Evolutionary conservation across 2,888 invertebrate genomes (phyloP), one percentile per base, ranked within the genome.

Genomic region (Eucera pruinosa): DNA sequence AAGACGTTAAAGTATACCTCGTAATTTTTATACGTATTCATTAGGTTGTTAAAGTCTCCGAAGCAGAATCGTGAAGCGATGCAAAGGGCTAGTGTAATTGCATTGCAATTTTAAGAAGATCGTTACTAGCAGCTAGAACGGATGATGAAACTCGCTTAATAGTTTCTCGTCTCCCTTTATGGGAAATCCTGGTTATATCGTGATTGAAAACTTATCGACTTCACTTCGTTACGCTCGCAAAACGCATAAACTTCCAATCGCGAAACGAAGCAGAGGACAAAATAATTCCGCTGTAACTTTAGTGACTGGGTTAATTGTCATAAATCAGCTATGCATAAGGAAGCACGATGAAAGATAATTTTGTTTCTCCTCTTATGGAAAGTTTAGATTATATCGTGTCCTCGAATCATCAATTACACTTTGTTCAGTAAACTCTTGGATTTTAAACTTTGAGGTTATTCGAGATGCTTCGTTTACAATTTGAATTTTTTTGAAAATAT

Each of bases 151-250:
- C n/a, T 27, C 27, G 23, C 43, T 43, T 58, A 27, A 58, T 27
- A 43, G 27, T 43, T 58, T 27, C 27, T 41, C 18, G 25, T 27
- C 25, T 18, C 36, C 36, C 2, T 57, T 66, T 57, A 57, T 57
- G 13, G 39, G 64, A 47, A 41, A 43, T 60, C 79, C 50, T 70
- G 52, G 52, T 70, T 33, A 41, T 20, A 20, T 60, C 43, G 71
- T 61, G 72, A 71, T 60, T 57, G 57, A 33, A 66, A 45, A 33
- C 20, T 57, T 45, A 9, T 55, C 30, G 20, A 13, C 18, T 55
- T 9, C 25, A 5, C 13, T 50, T 18, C 5, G 25, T 7, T 11
- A 48, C 15, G 27, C 25, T 47, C 3, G 15, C 7, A 23, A 6
- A 47, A 5, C 3, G 33, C 7, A n/a, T n/a, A n/a, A n/a, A n/a